Evolutionary conservation across 2,113 vertebrate species (phyloP).

Genomic region (Gulo gulo): DNA sequence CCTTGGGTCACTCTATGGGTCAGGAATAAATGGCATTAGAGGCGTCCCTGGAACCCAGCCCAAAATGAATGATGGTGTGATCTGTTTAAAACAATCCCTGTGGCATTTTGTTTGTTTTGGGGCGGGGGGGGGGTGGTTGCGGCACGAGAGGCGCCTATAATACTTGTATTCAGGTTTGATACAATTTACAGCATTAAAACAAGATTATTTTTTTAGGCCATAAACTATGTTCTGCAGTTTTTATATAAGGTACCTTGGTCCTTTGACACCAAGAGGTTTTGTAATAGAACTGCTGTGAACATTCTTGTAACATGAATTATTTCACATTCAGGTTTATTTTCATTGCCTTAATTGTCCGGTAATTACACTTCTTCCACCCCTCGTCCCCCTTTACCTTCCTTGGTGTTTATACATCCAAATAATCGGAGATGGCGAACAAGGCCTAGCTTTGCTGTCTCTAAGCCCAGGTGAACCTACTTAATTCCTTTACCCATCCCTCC

Average conservation of each 20-base stretch:
- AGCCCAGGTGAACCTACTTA: constrained; percentile 60
- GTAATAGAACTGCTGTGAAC: not conserved
- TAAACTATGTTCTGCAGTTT: not conserved
- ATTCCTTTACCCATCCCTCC: constrained; percentile 56
- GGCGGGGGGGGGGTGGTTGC: not conserved
- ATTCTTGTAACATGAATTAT: constrained; percentile 4
- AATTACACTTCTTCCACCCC: constrained; percentile 61
- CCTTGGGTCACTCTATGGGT: not conserved
- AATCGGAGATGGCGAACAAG: constrained; percentile 69
- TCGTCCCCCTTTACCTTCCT: constrained; percentile 51
- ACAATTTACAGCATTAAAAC: constrained; percentile 17
- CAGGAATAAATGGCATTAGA: not conserved
- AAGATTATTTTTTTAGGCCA: constrained; percentile 3
- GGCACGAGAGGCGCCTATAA: not conserved
- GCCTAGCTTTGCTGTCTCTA: constrained; percentile 53
- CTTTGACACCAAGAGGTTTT: constrained; percentile 3
- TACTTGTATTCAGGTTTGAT: not conserved
- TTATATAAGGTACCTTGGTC: not conserved
- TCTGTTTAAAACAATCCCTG: not conserved
- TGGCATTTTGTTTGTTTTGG: not conserved
- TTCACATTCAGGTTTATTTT: constrained; percentile 30
- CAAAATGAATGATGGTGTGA: not conserved
- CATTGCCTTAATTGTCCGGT: constrained; percentile 60
- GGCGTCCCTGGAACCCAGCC: not conserved
- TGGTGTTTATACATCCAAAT: constrained; percentile 63